Percentiles rank a stretch among this genome's conserved stretches.
These are phyloP conservation scores for Cervus canadensis DNA, from an alignment of 2,113 vertebrate genomes.

Conservation along the genomic window DNA sequence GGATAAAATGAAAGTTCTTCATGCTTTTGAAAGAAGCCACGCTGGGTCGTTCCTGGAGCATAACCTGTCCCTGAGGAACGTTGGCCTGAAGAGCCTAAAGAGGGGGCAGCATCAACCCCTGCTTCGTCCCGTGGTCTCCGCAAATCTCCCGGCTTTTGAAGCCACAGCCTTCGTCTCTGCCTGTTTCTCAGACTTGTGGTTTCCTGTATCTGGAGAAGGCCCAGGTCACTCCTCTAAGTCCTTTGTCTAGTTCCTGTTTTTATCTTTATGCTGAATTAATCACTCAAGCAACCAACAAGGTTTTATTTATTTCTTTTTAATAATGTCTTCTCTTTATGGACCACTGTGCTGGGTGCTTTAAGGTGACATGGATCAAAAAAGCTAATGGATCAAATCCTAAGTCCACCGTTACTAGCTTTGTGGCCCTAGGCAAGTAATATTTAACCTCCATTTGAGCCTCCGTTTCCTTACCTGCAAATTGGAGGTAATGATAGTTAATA, in stretches of 20 bases:
- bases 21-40: neutral
- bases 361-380: neutral
- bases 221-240: neutral
- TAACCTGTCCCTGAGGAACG: neutral
- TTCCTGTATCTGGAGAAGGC: neutral
- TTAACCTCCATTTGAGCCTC: neutral
- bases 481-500: neutral
- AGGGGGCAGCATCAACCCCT: rapidly evolving
- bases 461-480: neutral
- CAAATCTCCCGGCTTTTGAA: neutral
- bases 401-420: neutral
- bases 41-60: neutral
- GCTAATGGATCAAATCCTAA: neutral
- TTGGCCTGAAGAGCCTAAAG: neutral
- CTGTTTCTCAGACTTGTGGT: neutral
- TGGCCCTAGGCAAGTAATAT: neutral
- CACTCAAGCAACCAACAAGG: neutral
- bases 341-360: neutral
- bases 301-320: neutral
- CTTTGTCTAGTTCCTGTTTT: neutral
- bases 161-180: rapidly evolving
- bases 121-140: rapidly evolving
- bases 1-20: neutral
- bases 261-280: neutral
- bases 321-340: neutral